A percentile compares a stretch with the other conserved stretches of the same genome.
Evolutionary conservation across 1,140 invertebrate species (phyloP).

Genomic region (Nasonia longicornis): DNA sequence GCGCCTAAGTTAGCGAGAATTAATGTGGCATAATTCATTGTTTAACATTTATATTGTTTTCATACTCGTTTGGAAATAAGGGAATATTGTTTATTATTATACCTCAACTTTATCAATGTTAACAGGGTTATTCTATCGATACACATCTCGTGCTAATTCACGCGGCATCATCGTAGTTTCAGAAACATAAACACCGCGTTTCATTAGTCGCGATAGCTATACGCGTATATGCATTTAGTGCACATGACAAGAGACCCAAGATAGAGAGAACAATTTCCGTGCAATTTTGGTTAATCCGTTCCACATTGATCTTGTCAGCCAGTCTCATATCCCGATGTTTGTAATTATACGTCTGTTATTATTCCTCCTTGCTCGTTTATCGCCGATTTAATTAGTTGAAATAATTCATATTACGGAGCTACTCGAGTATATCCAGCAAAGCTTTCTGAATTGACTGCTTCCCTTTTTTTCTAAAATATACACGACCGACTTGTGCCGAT

Average conservation of each 20-base stretch:
- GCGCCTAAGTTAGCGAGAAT: not conserved
- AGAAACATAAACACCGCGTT: not conserved
- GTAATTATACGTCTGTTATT: not conserved
- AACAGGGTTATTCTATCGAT: too few relatives aligned
- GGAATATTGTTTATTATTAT: too few relatives aligned
- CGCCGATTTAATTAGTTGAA: too few relatives aligned
- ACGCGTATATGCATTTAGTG: not conserved
- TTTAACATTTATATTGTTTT: too few relatives aligned
- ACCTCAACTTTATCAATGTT: too few relatives aligned
- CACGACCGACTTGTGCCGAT: too few relatives aligned
- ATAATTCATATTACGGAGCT: too few relatives aligned
- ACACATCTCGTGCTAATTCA: not conserved
- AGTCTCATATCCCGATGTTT: not conserved
- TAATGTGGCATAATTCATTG: not conserved
- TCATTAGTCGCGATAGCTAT: not conserved
- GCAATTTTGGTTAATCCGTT: not conserved
- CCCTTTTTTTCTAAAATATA: too few relatives aligned
- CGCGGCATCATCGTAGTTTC: not conserved
- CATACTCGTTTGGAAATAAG: too few relatives aligned
- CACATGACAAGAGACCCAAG: not conserved
- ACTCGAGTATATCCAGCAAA: too few relatives aligned
- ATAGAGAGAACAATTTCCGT: not conserved
- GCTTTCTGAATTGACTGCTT: too few relatives aligned
- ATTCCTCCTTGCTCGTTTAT: not conserved
- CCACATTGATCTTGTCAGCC: not conserved